Percentiles rank a stretch among this genome's conserved stretches.
These are phyloP conservation scores for Bombus superbus DNA, from an alignment of 1,140 invertebrate species.

Conservation along the genomic window DNA sequence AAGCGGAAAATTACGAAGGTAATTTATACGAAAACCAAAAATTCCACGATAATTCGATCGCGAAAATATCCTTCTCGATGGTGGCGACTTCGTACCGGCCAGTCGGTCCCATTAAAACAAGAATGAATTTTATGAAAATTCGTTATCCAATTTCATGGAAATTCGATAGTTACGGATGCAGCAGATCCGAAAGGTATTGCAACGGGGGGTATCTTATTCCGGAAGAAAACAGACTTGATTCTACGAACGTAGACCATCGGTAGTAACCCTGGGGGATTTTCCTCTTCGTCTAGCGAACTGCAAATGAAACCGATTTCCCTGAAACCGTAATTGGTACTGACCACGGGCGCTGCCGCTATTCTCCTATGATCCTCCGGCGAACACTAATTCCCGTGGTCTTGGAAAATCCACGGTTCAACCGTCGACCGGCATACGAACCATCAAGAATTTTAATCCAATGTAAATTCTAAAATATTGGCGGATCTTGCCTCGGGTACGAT, in stretches of 20 bases:
- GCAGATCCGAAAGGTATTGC: not conserved
- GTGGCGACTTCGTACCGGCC: not conserved
- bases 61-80: not conserved
- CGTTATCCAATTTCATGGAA: not conserved
- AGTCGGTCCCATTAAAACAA: not conserved
- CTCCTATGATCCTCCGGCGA: not conserved
- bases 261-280: not conserved
- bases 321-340: conserved; percentile 13
- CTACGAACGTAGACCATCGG: no score
- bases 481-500: no score
- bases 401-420: not conserved
- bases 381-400: conserved; percentile 2
- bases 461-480: not conserved
- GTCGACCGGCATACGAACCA: not conserved
- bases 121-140: not conserved
- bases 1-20: not conserved
- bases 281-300: conserved; percentile 3
- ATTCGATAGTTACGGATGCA: not conserved
- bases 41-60: not conserved
- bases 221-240: conserved; percentile 1
- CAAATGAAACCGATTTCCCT: conserved; percentile 21
- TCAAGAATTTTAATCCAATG: not conserved
- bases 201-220: not conserved
- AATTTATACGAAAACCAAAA: not conserved
- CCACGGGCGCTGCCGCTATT: not conserved